Base-by-base conservation (phyloP, 2,888 invertebrate genomes). In the Amiota communis region DNA sequence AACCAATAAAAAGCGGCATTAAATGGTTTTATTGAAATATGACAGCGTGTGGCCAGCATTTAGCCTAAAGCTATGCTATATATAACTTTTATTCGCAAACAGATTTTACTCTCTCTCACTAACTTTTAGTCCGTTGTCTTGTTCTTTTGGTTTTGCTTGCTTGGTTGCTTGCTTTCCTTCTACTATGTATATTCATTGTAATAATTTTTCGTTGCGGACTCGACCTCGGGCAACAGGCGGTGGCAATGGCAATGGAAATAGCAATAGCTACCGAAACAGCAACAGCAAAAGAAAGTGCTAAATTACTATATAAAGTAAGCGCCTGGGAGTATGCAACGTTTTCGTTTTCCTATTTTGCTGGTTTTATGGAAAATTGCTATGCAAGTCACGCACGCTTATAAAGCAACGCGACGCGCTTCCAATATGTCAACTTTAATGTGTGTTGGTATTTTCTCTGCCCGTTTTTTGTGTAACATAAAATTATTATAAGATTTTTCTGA, bases 331-430 rank as follows among this genome's bases (percentile, higher is more conserved):
- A n/a, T 57, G 57, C 53, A 53, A 53, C 23, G 59, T 59, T 17
- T 56, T 17, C 17, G 56, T 59, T 59, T 17, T 13, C 3, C 59
- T 6, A 17, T 11, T 11, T 13, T 61, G 36, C 10, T 23, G 15
- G 46, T 61, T 53, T n/a, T 12, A 12, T 53, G 4, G 53, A 53
- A 53, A 46, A 36, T 67, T 67, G 67, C 51, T 67, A 67, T 67
- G 67, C 67, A 67, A 67, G 67, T 67, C 67, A 67, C 67, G 67
- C 51, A 4, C 51, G 11, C 13, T 51, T 51, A 46, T 20, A 67
- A 51, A 67, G 67, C 51, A 67, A 17, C 15, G 64, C 46, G 17
- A 64, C 20, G n/a, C n/a, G 48, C n/a, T 9, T 9, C 12, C 67
- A 67, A 67, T 67, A 67, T 67, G 67, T 51, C 67, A 49, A 20